Evolutionary conservation across 2,888 invertebrate species (phyloP).

Genomic region (Caenorhabditis sp.): DNA sequence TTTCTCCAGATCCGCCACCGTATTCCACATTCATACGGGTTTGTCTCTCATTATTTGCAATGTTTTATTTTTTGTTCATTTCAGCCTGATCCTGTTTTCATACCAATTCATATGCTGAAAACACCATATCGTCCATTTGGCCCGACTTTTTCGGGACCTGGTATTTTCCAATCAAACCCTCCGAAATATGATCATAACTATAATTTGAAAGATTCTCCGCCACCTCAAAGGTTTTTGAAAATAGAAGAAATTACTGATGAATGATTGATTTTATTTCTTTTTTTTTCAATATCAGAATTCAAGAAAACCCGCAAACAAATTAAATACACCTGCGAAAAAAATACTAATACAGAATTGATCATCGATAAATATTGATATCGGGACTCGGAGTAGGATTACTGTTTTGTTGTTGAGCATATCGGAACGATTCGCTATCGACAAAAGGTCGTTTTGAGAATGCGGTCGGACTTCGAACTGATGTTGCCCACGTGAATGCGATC

Average conservation of each 20-base stretch:
- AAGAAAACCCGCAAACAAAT: background rate
- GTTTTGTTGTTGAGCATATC: constrained; percentile 53
- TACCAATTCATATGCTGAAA: constrained; percentile 45
- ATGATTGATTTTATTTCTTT: constrained; percentile 10
- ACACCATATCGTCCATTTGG: constrained; percentile 41
- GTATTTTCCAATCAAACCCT: constrained; percentile 16
- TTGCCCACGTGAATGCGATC: constrained; percentile 53
- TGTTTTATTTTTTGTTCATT: too few species aligned
- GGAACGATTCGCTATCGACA: constrained; percentile 50
- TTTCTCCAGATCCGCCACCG: constrained; percentile 34
- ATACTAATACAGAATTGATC: background rate
- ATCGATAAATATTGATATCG: constrained; percentile 27
- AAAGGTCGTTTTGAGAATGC: constrained; percentile 42
- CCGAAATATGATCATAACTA: constrained; percentile 36
- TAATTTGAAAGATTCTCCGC: constrained; percentile 21
- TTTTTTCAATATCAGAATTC: background rate
- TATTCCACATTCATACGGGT: constrained; percentile 29
- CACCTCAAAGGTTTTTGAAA: constrained; percentile 40
- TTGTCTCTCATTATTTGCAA: background rate
- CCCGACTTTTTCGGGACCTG: constrained; percentile 21
- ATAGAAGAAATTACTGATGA: constrained; percentile 37
- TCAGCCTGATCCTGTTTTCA: constrained; percentile 33
- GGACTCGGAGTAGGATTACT: constrained; percentile 34
- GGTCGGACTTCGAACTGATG: constrained; percentile 32
- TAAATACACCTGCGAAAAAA: background rate